These are phyloP conservation scores for Zaprionus ghesquierei DNA, from an alignment of 1,140 invertebrate genomes.

Conservation along the genomic window DNA sequence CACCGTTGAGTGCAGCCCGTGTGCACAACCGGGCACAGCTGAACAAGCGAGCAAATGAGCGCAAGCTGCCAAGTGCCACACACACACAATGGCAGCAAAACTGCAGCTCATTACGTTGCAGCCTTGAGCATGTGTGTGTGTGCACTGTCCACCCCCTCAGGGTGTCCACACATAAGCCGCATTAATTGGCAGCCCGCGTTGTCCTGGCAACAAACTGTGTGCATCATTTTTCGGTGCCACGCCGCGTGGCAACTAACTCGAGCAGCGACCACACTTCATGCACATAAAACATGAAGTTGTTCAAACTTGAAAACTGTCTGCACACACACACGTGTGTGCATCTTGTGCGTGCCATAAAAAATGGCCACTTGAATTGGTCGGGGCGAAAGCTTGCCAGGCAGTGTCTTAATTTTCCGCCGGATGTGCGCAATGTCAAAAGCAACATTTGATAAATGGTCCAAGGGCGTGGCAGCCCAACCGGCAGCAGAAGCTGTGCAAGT, in stretches of 20 bases:
- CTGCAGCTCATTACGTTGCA: constrained; percentile 21
- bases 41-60: constrained; percentile 33
- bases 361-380: constrained; percentile 68
- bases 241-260: background rate
- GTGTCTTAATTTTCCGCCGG: constrained; percentile 78
- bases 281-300: constrained; percentile 23
- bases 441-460: constrained; percentile 73
- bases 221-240: background rate
- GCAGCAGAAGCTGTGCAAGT: constrained; percentile 4
- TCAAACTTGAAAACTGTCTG: constrained; percentile 15
- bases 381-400: constrained; percentile 70
- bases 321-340: constrained; percentile 3
- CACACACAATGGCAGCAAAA: constrained; percentile 23
- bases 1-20: constrained; percentile 11
- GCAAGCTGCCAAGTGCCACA: constrained; percentile 24
- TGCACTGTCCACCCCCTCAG: constrained; percentile 15
- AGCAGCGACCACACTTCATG: background rate
- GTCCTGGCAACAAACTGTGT: background rate
- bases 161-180: constrained; percentile 31
- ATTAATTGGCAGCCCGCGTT: constrained; percentile 55
- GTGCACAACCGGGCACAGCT: constrained; percentile 14
- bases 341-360: constrained; percentile 45
- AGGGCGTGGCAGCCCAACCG: constrained; percentile 12
- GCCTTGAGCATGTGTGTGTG: background rate
- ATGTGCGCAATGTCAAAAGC: constrained; percentile 75